These are phyloP conservation scores for Gastracanthus pulcherrimus DNA, from an alignment of 2,888 invertebrate genomes.

Conservation along the genomic window DNA sequence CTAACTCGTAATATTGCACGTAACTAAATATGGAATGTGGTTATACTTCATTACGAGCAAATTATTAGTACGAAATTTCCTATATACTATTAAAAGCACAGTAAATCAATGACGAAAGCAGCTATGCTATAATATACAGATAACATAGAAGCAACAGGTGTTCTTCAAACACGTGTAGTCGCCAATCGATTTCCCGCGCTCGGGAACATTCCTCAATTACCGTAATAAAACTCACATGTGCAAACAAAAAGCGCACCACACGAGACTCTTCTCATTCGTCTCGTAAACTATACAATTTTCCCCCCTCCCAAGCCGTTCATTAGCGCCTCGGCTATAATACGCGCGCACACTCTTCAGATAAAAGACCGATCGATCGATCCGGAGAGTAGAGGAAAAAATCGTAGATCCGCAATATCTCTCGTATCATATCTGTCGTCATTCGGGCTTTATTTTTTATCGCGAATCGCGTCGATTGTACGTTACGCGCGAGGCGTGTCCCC, in stretches of 20 bases:
- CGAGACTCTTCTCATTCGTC: no score
- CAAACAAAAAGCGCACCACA: neutral
- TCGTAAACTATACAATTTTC: neutral
- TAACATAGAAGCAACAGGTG: neutral
- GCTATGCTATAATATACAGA: no score
- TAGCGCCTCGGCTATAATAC: no score
- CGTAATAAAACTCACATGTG: neutral
- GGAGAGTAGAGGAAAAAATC: neutral
- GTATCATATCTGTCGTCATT: neutral
- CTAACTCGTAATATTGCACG: no score
- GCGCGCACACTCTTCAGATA: neutral
- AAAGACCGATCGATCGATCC: neutral
- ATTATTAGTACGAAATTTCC: no score
- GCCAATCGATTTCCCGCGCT: neutral
- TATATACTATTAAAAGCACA: no score
- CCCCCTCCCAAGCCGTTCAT: neutral
- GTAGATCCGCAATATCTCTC: neutral
- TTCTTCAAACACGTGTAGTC: neutral
- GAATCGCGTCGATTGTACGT: conserved; percentile 2
- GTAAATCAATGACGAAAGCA: no score
- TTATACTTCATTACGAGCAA: no score
- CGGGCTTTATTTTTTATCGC: neutral
- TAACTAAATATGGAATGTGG: no score
- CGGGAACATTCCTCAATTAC: neutral
- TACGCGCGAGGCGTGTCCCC: conserved; percentile 6